A percentile compares a stretch with the other conserved stretches of the same genome.
Conservation (phyloP, 2,797 vertebrate species). For the Micrastur ruficollis region DNA sequence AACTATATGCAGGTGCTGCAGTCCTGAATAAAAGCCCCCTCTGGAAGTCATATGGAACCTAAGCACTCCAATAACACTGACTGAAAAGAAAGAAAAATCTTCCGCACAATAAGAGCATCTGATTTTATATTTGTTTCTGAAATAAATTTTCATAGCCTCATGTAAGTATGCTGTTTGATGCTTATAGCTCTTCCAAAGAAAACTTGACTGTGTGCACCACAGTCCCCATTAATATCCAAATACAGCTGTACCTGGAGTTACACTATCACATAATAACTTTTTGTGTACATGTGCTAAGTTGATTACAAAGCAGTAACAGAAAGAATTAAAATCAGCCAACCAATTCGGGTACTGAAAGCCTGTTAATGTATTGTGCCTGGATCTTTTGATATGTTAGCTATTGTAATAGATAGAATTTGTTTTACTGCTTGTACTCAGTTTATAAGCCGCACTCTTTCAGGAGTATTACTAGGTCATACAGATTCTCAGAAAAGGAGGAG, state of each 20-base stretch:
- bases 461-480: not conserved
- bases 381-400: not conserved
- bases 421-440: not conserved
- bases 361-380: not conserved
- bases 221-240: not conserved
- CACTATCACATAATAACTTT: not conserved
- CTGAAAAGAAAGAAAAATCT: not conserved
- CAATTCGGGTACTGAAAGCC: not conserved
- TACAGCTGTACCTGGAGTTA: not conserved
- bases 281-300: not conserved
- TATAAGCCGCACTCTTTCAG: not conserved
- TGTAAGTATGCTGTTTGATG: not conserved
- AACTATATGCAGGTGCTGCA: slow-evolving; percentile 56
- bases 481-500: not conserved
- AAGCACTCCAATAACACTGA: not conserved
- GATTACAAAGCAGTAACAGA: not conserved
- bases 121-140: not conserved
- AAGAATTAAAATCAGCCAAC: not conserved
- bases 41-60: not conserved
- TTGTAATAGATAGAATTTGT: not conserved
- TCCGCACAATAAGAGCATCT: not conserved
- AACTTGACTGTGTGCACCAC: not conserved
- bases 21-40: not conserved
- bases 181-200: not conserved
- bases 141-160: not conserved